These are phyloP conservation scores for Drosophila mayaguana DNA, from an alignment of 2,888 invertebrate species.

Conservation along the genomic window DNA sequence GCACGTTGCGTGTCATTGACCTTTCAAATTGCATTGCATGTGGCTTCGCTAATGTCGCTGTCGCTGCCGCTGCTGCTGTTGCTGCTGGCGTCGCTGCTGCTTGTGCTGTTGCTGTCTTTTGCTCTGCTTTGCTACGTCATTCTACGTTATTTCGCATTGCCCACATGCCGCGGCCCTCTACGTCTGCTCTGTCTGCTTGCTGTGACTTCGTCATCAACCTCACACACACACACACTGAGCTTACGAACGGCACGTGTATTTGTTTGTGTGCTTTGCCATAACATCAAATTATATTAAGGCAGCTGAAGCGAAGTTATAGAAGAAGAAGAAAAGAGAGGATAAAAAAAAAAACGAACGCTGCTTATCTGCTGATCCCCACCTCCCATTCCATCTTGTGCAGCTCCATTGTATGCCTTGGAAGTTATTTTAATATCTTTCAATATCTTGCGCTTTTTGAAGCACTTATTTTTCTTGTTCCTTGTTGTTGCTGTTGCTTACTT, in stretches of 20 bases:
- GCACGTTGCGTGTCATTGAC: constrained; percentile 76
- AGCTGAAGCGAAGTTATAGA: constrained; percentile 38
- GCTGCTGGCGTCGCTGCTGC: constrained; percentile 37
- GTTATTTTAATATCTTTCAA: constrained; percentile 76
- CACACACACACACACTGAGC: constrained; percentile 24
- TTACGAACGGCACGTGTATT: constrained; percentile 38
- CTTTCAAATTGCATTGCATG: constrained; percentile 79
- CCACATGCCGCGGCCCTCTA: constrained; percentile 56
- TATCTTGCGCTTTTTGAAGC: constrained; percentile 42
- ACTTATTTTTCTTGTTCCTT: constrained; percentile 19
- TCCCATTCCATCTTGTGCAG: constrained; percentile 28
- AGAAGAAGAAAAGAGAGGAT: constrained; percentile 10
- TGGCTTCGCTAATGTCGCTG: constrained; percentile 58
- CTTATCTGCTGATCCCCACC: constrained; percentile 37
- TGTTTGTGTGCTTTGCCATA: constrained; percentile 65
- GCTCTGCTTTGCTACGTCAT: constrained; percentile 74
- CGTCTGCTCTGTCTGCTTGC: constrained; percentile 43
- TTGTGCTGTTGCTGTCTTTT: constrained; percentile 39
- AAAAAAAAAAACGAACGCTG: constrained; percentile 29
- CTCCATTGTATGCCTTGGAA: constrained; percentile 59
- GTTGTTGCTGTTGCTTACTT: constrained; percentile 22
- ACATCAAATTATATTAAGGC: constrained; percentile 75
- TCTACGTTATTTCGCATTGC: constrained; percentile 76
- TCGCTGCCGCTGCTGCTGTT: constrained; percentile 42
- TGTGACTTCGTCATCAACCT: constrained; percentile 64